These are phyloP conservation scores for Epistrophella euchroma DNA, from an alignment of 2,888 invertebrate genomes.

Conservation along the genomic window DNA sequence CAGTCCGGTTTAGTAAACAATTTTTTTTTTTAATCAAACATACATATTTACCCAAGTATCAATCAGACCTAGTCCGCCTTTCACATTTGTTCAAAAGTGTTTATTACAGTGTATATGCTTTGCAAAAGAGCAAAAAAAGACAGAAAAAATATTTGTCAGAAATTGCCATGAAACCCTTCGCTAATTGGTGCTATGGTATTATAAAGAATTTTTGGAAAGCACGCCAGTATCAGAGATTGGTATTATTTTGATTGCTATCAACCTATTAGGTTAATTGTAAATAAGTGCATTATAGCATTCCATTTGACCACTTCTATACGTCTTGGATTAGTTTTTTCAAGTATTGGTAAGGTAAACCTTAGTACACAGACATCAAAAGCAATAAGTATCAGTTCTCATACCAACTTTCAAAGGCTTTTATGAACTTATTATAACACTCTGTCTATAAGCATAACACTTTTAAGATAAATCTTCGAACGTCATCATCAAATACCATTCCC, in stretches of 20 bases:
- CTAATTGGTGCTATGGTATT: neutral
- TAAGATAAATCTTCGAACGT: constrained; percentile 71
- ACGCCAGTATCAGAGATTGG: constrained; percentile 13
- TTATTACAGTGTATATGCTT: neutral
- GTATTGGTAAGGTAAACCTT: neutral
- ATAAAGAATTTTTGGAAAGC: constrained; percentile 59
- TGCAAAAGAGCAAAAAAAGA: neutral
- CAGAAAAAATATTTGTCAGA: neutral
- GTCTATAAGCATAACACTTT: constrained; percentile 46
- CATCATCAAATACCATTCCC: constrained; percentile 75
- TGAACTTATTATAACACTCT: constrained; percentile 35
- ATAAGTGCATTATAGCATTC: constrained; percentile 53
- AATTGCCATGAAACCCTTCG: constrained; percentile 26
- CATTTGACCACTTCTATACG: constrained; percentile 11
- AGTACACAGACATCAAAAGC: neutral
- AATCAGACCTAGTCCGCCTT: neutral
- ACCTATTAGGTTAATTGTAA: constrained; percentile 40
- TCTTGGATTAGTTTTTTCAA: constrained; percentile 7
- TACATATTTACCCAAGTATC: neutral
- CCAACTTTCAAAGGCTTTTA: neutral
- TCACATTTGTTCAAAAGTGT: neutral
- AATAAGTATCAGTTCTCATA: neutral
- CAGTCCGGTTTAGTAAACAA: neutral
- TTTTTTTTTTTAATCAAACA: neutral
- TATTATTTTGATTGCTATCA: constrained; percentile 42